phyloP scores from a whole-genome alignment of 2,113 vertebrate genomes.

The Toxostoma redivivum region DNA sequence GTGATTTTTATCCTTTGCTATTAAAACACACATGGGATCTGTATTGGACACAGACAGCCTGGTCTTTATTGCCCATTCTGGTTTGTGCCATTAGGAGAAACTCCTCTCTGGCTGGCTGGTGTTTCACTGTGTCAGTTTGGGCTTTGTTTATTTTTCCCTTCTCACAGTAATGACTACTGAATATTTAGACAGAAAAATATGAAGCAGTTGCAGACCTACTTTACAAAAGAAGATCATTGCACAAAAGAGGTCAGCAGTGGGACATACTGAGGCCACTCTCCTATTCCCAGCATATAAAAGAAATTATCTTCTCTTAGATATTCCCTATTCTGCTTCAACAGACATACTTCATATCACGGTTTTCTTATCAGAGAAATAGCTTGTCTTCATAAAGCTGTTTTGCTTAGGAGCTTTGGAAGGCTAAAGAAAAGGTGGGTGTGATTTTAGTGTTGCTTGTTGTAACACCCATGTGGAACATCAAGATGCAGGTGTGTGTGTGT shows the following conservation, averaged over 20 bases:
- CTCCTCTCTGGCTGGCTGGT: neutral
- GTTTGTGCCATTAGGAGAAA: neutral
- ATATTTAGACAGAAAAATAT: neutral
- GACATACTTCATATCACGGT: neutral
- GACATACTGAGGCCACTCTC: neutral
- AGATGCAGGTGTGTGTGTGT: neutral
- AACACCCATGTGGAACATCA: neutral
- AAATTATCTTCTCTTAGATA: neutral
- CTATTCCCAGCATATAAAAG: neutral
- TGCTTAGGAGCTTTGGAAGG: neutral
- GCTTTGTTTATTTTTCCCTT: neutral
- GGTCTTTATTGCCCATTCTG: neutral
- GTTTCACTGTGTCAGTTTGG: neutral
- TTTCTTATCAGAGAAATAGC: neutral
- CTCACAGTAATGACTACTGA: neutral
- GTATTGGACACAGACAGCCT: neutral
- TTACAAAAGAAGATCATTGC: neutral
- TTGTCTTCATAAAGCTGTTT: neutral
- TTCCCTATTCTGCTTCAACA: neutral
- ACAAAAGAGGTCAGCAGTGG: neutral
- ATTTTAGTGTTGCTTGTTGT: neutral
- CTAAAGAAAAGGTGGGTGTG: neutral
- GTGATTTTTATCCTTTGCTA: neutral
- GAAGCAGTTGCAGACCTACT: neutral
- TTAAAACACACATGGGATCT: slow-evolving; percentile 1